phyloP scores from a whole-genome alignment of 2,888 invertebrate species.

The Philaethria dido region DNA sequence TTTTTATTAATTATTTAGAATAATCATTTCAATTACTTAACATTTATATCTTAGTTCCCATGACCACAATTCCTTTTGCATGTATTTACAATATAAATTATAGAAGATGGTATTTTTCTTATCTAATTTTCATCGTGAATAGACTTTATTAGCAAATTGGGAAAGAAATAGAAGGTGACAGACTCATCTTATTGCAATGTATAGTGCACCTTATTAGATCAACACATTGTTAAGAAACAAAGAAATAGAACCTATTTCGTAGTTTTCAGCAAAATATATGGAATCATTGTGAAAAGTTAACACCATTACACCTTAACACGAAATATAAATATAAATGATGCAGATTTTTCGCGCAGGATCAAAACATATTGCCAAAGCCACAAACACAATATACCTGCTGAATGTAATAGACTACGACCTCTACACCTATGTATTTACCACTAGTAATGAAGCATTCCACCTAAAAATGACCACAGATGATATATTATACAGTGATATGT shows the following conservation, averaged over 20 bases:
- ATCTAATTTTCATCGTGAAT: neutral
- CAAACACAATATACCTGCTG: constrained; percentile 14
- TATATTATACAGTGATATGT: constrained; percentile 36
- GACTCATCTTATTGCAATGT: neutral
- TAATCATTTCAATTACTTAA: no score
- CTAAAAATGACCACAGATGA: constrained; percentile 19
- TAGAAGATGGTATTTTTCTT: neutral
- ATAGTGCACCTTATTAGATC: neutral
- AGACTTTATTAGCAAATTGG: neutral
- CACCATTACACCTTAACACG: constrained; percentile 7
- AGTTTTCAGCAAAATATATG: no score
- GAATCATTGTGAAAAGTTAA: neutral
- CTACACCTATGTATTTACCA: constrained; percentile 8
- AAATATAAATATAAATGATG: neutral
- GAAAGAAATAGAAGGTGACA: neutral
- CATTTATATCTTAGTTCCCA: no score
- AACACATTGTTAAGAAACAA: neutral
- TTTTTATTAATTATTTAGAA: no score
- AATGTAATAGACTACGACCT: neutral
- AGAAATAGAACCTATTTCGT: no score
- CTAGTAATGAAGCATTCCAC: constrained; percentile 20
- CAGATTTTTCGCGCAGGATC: constrained; percentile 1
- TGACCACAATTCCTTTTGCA: neutral
- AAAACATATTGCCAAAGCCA: constrained; percentile 21
- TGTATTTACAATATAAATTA: neutral